These are phyloP conservation scores for Schizaphis graminum DNA, from an alignment of 2,888 invertebrate species.

Conservation along the genomic window DNA sequence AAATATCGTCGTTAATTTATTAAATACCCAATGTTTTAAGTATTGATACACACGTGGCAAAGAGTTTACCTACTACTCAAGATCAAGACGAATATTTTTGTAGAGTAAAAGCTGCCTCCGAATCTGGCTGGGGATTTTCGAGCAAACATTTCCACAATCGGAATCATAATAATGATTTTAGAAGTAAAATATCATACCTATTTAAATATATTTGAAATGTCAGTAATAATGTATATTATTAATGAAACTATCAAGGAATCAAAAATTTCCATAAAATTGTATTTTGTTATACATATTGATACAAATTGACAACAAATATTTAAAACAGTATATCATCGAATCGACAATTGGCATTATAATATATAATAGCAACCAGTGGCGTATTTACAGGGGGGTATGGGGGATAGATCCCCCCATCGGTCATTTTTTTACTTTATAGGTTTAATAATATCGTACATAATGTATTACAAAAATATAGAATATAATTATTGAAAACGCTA, in stretches of 20 bases:
- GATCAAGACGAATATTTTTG: conserved; percentile 76
- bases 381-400: no score
- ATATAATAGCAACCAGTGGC: not conserved
- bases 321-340: not conserved
- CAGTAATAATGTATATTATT: not conserved
- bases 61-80: not conserved
- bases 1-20: not conserved
- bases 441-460: no score
- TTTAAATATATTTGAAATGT: not conserved
- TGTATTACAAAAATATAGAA: no score
- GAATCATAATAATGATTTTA: not conserved
- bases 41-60: not conserved
- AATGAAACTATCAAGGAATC: not conserved
- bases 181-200: not conserved
- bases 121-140: conserved; percentile 90
- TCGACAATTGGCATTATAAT: not conserved
- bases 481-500: no score
- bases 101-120: conserved; percentile 84
- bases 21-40: not conserved
- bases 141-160: conserved; percentile 74
- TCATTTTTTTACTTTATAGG: no score
- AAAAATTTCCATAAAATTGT: not conserved
- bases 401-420: no score
- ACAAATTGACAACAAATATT: not conserved
- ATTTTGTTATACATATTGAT: not conserved